A percentile compares a stretch with the other conserved stretches of the same genome.
phyloP scores from a whole-genome alignment of 2,113 vertebrate species.

The Gasterosteus aculeatus region DNA sequence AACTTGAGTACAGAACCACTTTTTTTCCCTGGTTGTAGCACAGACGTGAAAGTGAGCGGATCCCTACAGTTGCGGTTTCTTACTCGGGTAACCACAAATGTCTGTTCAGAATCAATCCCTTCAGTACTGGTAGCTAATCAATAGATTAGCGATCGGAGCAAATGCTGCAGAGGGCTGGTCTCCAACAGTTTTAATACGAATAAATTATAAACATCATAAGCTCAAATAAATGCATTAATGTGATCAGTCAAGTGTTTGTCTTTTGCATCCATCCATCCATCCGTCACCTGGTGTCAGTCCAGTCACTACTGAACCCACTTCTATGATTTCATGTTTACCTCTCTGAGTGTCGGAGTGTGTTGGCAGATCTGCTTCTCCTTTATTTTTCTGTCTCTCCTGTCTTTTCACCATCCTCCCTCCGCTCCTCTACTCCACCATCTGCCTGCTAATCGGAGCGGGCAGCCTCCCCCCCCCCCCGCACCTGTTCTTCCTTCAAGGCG shows the following conservation, averaged over 20 bases:
- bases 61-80: background rate
- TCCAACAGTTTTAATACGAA: background rate
- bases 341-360: slow-evolving; percentile 8
- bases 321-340: slow-evolving; percentile 18
- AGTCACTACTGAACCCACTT: background rate
- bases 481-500: slow-evolving; percentile 24
- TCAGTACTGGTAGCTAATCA: background rate
- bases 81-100: background rate
- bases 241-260: background rate
- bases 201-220: background rate
- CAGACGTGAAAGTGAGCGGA: background rate
- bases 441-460: slow-evolving; percentile 43
- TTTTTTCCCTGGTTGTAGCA: background rate
- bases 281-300: background rate
- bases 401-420: slow-evolving; percentile 13
- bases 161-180: background rate
- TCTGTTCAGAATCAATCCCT: background rate
- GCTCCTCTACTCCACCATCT: slow-evolving; percentile 37
- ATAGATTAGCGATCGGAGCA: background rate
- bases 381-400: background rate
- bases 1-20: background rate
- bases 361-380: slow-evolving; percentile 12
- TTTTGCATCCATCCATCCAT: slow-evolving; percentile 1
- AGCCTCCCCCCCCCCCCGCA: slow-evolving; percentile 13
- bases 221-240: background rate